Base-by-base conservation (phyloP, 1,140 invertebrate species). In the Elysia chlorotica region DNA sequence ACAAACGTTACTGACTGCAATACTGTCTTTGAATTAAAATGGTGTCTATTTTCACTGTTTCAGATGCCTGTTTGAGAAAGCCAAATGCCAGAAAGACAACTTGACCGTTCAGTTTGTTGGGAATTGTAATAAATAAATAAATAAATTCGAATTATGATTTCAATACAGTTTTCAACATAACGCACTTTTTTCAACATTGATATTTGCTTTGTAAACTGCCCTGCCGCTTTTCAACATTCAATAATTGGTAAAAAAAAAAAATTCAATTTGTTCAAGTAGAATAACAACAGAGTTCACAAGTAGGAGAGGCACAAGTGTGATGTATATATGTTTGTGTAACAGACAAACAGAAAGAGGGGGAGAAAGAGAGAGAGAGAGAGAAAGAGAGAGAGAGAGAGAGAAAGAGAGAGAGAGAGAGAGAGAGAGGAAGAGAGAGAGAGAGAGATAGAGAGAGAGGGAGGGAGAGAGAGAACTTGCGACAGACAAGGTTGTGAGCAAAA, bases 381-480 rank as follows among this genome's bases (percentile, higher is more conserved):
- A 66, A 17, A 66, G 65, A 66, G 35, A 66, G 65, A 66, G 62
- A 65, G 62, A 65, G 31, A 65, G 62, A 65, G 62, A 68, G 25
- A 70, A 30, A 66, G 65, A 37, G 65, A 66, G 30, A 37, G 65
- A 37, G 35, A 66, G 65, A 36, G 35, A 19, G 35, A 37, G 37
- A 66, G 65, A 37, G 65, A 37, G 65, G 21, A 37, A 37, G 65
- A 37, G 19, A 37, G n/a, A 66, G 1, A 66, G 65, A 37, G 31
- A 66, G 65, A 41, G 36, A 41, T 23, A 41, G 31, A 66, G 65
- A 41, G n/a, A 5, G 35, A 38, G 35, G 25, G 65, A 66, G 19
- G 41, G 65, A 67, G 30, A 38, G 65, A 67, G 65, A 67, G 35
- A 67, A n/a, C n/a, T n/a, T n/a, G n/a, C n/a, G n/a, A n/a, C n/a